Evolutionary conservation across 2,888 invertebrate genomes (phyloP).

Genomic region (Sphaerophoria rueppellii): DNA sequence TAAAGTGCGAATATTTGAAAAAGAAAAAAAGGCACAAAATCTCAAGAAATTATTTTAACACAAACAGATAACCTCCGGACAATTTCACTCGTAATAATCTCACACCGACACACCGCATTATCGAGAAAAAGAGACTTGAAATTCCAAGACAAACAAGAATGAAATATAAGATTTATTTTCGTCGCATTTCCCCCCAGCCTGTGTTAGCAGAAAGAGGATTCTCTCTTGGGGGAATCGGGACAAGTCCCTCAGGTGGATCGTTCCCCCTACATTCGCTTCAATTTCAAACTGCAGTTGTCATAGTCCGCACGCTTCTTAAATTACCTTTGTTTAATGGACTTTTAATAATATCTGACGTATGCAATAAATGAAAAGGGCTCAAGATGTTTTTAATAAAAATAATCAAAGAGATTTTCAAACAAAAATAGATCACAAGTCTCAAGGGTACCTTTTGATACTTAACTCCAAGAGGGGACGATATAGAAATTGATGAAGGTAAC

Average conservation of each 20-base stretch:
- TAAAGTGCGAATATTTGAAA: too few species aligned
- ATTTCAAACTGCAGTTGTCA: slow-evolving; percentile 53
- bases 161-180: slow-evolving; percentile 56
- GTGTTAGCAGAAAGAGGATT: too few species aligned
- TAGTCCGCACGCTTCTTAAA: slow-evolving; percentile 43
- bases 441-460: neutral
- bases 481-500: neutral
- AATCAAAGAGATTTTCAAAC: slow-evolving; percentile 56
- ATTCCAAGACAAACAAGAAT: slow-evolving; percentile 42
- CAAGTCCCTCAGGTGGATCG: slow-evolving; percentile 60
- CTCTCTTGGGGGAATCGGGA: neutral
- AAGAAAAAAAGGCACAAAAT: slow-evolving; percentile 14
- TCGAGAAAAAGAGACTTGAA: slow-evolving; percentile 8
- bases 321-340: slow-evolving; percentile 67
- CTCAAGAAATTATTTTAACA: slow-evolving; percentile 44
- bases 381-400: slow-evolving; percentile 71
- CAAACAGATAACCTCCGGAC: too few species aligned
- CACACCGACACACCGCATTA: neutral
- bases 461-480: neutral
- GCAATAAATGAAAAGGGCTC: slow-evolving; percentile 64
- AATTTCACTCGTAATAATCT: too few species aligned
- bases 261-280: neutral
- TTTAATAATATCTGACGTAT: slow-evolving; percentile 67
- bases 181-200: slow-evolving; percentile 47
- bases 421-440: slow-evolving; percentile 20